Percentiles rank a stretch among this genome's conserved stretches.
Conservation (phyloP, 2,797 vertebrate species). For the Tragelaphus oryx region DNA sequence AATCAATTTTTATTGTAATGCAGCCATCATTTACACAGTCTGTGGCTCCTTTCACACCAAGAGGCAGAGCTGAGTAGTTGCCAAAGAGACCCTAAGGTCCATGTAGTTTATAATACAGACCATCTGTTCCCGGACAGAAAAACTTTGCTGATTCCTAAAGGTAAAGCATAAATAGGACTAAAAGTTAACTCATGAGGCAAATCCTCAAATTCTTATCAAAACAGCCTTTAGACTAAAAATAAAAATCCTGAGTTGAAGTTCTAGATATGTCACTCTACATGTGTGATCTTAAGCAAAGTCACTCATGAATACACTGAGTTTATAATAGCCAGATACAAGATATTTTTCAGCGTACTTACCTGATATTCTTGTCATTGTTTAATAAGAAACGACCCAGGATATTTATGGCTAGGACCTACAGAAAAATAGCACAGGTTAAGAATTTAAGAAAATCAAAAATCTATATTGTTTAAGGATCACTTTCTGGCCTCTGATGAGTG, state of each 20-base stretch:
- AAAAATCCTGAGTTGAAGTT: conserved; percentile 34
- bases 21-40: background rate
- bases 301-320: conserved; percentile 25
- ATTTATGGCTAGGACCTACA: conserved; percentile 98
- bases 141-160: background rate
- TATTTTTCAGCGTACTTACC: conserved; percentile 46
- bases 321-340: background rate
- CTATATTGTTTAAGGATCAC: conserved; percentile 26
- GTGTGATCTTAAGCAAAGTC: background rate
- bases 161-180: conserved; percentile 7
- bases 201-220: conserved; percentile 35
- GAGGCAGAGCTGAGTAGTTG: background rate
- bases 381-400: conserved; percentile 98
- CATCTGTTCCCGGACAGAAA: background rate
- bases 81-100: background rate
- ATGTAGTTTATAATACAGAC: conserved; percentile 13
- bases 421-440: conserved; percentile 68
- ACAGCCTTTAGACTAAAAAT: conserved; percentile 29
- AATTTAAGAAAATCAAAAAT: conserved; percentile 31
- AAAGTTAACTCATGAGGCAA: conserved; percentile 38
- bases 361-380: conserved; percentile 90
- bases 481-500: background rate
- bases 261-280: background rate
- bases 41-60: background rate
- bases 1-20: background rate